phyloP scores from a whole-genome alignment of 2,113 vertebrate genomes.

The Epinephelus cyanopodus region DNA sequence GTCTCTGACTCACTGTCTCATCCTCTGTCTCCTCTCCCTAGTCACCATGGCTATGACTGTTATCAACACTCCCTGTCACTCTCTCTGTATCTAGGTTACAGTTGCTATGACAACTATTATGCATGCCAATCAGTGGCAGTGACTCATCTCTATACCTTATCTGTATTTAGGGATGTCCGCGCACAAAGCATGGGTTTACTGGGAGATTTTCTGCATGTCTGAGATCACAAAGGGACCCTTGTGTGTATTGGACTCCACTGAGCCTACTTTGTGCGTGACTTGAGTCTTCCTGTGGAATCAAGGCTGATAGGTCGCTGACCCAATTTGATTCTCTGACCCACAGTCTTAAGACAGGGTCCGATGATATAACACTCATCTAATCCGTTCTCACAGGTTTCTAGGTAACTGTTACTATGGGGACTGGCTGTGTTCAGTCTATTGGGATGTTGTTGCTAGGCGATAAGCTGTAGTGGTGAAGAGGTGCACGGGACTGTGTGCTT shows the following conservation, averaged over 20 bases:
- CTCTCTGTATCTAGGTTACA: conserved; percentile 59
- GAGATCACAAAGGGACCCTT: neutral
- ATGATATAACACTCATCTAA: conserved; percentile 61
- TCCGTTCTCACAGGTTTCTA: conserved; percentile 64
- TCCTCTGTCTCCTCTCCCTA: conserved; percentile 27
- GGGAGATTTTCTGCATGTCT: conserved; percentile 2
- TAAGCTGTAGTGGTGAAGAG: conserved; percentile 35
- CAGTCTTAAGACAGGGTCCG: conserved; percentile 49
- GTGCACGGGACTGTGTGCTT: conserved; percentile 2
- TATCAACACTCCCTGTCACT: conserved; percentile 60
- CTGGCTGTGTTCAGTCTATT: conserved; percentile 63
- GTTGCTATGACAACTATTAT: conserved; percentile 72
- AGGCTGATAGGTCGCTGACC: conserved; percentile 51
- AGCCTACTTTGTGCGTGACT: conserved; percentile 1
- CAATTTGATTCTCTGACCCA: conserved; percentile 61
- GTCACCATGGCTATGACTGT: conserved; percentile 36
- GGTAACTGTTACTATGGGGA: conserved; percentile 76
- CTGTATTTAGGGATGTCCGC: conserved; percentile 14
- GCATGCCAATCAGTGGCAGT: conserved; percentile 65
- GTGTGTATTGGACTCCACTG: neutral
- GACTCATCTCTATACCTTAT: conserved; percentile 63
- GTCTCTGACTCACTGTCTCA: conserved; percentile 54
- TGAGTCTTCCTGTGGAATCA: conserved; percentile 12
- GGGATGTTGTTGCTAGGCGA: conserved; percentile 73
- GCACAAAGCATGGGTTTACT: neutral